Conservation (phyloP, 2,113 vertebrate species). For the Tiliqua scincoides region DNA sequence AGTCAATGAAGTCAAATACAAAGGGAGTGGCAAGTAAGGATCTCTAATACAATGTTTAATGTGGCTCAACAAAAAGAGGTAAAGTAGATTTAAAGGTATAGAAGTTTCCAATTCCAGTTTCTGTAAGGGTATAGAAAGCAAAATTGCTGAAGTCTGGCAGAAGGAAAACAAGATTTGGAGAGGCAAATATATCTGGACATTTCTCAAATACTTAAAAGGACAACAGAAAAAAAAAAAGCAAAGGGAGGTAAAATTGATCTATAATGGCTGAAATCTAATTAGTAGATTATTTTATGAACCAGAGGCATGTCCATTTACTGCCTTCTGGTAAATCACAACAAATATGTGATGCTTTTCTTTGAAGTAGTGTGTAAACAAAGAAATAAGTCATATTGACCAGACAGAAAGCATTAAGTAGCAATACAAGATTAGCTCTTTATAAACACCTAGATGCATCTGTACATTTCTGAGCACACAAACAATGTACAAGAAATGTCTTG, state of each 20-base stretch:
- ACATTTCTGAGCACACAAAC: neutral
- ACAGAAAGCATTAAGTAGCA: no score
- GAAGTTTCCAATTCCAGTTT: no score
- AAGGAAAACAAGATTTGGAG: neutral
- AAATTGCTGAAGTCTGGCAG: neutral
- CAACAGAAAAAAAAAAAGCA: neutral
- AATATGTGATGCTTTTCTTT: neutral
- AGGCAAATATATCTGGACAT: neutral
- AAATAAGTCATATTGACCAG: no score
- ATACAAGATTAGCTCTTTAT: no score
- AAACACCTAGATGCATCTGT: neutral
- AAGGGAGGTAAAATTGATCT: no score
- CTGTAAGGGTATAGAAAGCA: no score
- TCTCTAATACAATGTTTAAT: no score
- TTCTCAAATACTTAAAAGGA: neutral
- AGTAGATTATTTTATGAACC: neutral
- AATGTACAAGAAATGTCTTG: neutral
- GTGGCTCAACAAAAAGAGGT: no score
- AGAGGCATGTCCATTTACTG: neutral
- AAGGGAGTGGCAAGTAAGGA: no score
- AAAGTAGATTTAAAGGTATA: no score
- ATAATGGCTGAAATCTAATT: no score
- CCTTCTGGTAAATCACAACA: neutral
- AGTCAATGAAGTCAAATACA: no score
- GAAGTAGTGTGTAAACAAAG: neutral